Base-by-base conservation (phyloP, 2,113 vertebrate genomes). In the Haemorhous mexicanus region DNA sequence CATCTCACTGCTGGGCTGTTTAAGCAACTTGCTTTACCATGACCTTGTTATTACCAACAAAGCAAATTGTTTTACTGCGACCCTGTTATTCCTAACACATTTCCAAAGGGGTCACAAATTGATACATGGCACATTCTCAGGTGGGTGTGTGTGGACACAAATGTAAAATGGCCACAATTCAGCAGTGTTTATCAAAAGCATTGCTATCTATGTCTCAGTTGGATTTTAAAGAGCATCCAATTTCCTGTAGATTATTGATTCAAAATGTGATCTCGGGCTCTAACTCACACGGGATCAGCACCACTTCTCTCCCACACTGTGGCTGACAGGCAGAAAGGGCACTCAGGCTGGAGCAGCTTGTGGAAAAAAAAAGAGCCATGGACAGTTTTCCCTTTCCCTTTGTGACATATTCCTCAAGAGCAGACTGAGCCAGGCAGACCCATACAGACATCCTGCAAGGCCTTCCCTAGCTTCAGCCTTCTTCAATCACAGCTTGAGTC, bases 161-260 rank as follows among this genome's bases (percentile, higher is more conserved):
- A 86, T 18, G 30, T n/a, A 50, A 90, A 73, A 67, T 3, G 41
- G 18, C 39, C 53, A 83, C 70, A 58, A 33, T 32, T 76, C 73
- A 50, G 62, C n/a, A 24, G 72, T 5, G 17, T 61, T 84, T 69
- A 85, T 53, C 41, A 49, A 46, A 94, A 91, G 18, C 41, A 73
- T 41, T 50, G 63, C 46, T 74, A 24, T 62, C 87, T 37, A 33
- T 43, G 74, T 92, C 81, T 92, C 85, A n/a, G 41, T 10, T 83
- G 50, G 74, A 89, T 96, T 97, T 83, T 37, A 84, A 79, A 87
- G 21, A 95, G 33, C 37, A 72, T 73, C 32, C 28, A n/a, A 37
- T 84, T 92, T 94, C 69, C 80, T n/a, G 55, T 27, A 73, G 39
- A 41, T 69, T 84, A 84, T 20, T 64, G 58, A 78, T 79, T 85